Evolutionary conservation across 2,113 vertebrate species (phyloP).

Genomic region (Odobenus rosmarus): DNA sequence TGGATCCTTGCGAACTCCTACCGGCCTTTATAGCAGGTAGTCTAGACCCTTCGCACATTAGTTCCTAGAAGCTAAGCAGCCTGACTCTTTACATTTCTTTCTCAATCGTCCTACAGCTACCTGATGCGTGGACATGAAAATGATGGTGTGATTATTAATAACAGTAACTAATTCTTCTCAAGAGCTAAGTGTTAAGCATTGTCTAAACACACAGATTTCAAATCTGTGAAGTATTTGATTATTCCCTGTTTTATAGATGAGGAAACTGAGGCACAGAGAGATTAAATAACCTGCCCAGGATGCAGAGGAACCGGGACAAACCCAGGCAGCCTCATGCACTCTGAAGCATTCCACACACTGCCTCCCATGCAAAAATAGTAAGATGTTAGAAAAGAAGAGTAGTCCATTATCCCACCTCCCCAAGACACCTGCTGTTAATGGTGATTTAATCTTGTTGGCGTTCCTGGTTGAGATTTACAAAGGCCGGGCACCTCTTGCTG

Average conservation of each 20-base stretch:
- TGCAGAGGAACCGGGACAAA: background rate
- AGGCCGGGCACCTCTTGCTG: slow-evolving; percentile 5
- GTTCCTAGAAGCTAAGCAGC: background rate
- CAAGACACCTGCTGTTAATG: background rate
- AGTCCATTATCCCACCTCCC: background rate
- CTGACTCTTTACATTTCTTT: background rate
- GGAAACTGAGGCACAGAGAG: background rate
- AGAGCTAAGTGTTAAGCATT: background rate
- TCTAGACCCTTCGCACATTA: background rate
- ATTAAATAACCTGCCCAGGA: background rate
- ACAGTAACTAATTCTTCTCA: background rate
- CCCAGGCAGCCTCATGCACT: background rate
- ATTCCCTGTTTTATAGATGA: slow-evolving; percentile 11
- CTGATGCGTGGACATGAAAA: background rate
- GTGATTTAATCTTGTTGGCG: background rate
- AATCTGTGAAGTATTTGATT: background rate
- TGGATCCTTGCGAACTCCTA: background rate
- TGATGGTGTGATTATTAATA: background rate
- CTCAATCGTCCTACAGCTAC: background rate
- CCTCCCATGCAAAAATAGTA: background rate
- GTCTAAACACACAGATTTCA: background rate
- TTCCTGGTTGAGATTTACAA: background rate
- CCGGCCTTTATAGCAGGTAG: background rate
- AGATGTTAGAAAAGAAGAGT: background rate
- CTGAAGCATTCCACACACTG: background rate